Evolutionary conservation across 2,113 vertebrate species (phyloP), one percentile per base, ranked within the genome.

Genomic region (Galeopterus variegatus): DNA sequence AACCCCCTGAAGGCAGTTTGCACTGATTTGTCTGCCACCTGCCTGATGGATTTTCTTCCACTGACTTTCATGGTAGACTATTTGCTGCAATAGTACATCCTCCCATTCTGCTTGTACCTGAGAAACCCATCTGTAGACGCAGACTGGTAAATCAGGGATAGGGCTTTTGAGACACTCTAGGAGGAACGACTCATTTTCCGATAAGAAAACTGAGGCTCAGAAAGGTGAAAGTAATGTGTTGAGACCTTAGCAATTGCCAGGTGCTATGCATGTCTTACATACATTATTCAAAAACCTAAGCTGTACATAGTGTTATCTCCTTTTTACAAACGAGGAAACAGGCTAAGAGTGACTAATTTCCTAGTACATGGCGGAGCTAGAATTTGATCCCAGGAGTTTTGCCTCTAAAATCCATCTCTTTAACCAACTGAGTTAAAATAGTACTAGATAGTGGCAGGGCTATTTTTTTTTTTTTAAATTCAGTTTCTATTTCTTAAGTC

Each of bases 401-500:
- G 50, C 52, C 48, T 76, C 17, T 54, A 64, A 82, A 88, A 56
- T 23, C 31, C 28, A 45, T 3, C 84, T 72, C 23, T 41, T 73
- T 82, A 77, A 60, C 13, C 31, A 79, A 73, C 19, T 69, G 21
- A 91, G 81, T 80, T 64, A 72, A 72, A 67, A 76, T 21, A 73
- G 48, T 84, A 84, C 12, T 50, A 58, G 23, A 58, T 45, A 56
- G 19, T 58, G 54, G 8, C 36, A 56, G 17, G 65, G 41, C 33
- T 45, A 17, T 50, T 67, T 36, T 58, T 15, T 45, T 36, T 54
- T 65, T 92, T 69, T 45, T 87, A 23, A n/a, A 67, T 50, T 6
- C 21, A 21, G 60, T 94, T 85, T 50, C 36, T 15, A 50, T 81
- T 85, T 75, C 90, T 88, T 73, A 90, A 79, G 87, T 73, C 36